Evolutionary conservation across 1,140 invertebrate species (phyloP), one percentile per base, ranked within the genome.

Genomic region (Trichomalopsis sarcophagae): DNA sequence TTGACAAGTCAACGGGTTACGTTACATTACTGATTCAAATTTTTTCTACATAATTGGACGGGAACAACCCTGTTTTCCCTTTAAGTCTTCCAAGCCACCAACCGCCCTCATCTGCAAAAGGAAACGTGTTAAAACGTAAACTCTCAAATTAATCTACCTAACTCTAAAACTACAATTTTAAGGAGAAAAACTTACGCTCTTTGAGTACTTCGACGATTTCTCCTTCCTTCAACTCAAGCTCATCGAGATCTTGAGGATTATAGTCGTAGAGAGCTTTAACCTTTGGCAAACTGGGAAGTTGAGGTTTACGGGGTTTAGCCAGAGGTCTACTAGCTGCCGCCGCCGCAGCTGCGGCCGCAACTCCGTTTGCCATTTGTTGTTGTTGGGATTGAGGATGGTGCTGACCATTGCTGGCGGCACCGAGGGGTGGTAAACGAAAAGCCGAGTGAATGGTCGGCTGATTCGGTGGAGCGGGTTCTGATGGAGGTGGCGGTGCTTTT

Each of bases 21-120:
- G 17, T 62, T 7, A 17, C 6, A n/a, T n/a, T 62, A n/a, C n/a
- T 17, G 33, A 23, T 74, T 66, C 62, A 78, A 55, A 94, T 85
- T 88, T 92, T 94, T 85, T 95, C 93, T 55, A 96, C 94, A 88
- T 96, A 96, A 90, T 96, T 96, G 9, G 94, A 94, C 10, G 96
- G 96, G 84, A 96, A 96, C 2, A 96, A 92, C 33, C 96, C 96
- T 76, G 94, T 93, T 89, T 94, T 94, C 2, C 94, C 94, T 84
- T 92, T 91, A 10, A 95, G 86, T 87, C 92, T 93, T 71, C 96
- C 96, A 76, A 93, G 93, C 96, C 96, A 96, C 96, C 96, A 96
- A 23, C 96, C 96, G 33, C 94, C 94, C 68, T 94, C 94, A 91
- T 96, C 96, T 96, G 91, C 82, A 94, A 92, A 86, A 85, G 47